phyloP scores from a whole-genome alignment of 2,113 vertebrate genomes.

The Podocnemis expansa region DNA sequence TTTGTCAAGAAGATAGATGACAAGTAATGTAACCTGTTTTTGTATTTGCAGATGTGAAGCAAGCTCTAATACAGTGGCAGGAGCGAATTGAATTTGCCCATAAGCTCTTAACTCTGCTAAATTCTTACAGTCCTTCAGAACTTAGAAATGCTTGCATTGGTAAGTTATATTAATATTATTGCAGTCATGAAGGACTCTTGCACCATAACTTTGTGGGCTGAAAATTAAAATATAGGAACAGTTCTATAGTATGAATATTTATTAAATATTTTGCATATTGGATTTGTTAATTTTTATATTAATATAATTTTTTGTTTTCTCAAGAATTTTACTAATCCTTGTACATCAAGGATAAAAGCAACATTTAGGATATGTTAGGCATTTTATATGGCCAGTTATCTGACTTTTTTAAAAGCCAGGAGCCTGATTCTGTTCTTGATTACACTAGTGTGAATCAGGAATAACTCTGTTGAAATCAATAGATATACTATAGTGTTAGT shows the following conservation, averaged over 20 bases:
- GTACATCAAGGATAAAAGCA: neutral
- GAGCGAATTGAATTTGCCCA: constrained; percentile 99
- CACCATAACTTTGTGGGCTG: neutral
- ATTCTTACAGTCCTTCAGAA: constrained; percentile 97
- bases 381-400: fast-evolving
- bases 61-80: constrained; percentile 99
- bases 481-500: neutral
- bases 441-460: neutral
- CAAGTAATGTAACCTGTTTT: constrained; percentile 28
- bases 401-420: neutral
- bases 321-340: neutral
- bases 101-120: constrained; percentile 98
- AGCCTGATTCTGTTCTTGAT: neutral
- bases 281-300: fast-evolving
- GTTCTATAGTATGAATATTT: neutral
- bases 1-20: neutral
- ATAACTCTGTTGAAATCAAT: neutral
- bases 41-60: constrained; percentile 92
- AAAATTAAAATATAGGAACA: neutral
- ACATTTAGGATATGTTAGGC: neutral
- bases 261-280: fast-evolving
- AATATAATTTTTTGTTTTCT: neutral
- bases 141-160: constrained; percentile 95
- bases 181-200: neutral
- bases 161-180: constrained; percentile 63